Base-by-base conservation (phyloP, 2,888 invertebrate genomes). In the Xestia rhomboidea region DNA sequence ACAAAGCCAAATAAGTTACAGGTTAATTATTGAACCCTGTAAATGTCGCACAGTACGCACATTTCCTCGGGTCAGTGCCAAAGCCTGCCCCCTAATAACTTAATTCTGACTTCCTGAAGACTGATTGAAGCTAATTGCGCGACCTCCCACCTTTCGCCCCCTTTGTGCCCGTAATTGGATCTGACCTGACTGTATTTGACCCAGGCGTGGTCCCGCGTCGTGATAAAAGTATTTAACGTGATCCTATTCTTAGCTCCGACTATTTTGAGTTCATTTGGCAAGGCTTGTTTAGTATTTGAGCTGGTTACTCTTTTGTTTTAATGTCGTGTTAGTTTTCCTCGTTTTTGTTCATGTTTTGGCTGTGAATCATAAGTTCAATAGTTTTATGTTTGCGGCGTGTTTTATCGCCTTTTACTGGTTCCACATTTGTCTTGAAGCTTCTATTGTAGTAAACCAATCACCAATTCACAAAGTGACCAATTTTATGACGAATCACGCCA, bases 121-220 rank as follows among this genome's bases (percentile, higher is more conserved):
- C 89, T 93, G 93, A 95, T 95, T 95, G 94, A 90, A 89, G 90
- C 93, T 95, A 95, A 95, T 95, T 95, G 91, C 60, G 75, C 89
- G 91, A 91, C 93, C 93, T 91, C 88, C 88, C 90, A 91, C 91
- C 93, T 91, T 90, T 91, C 89, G 92, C 92, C 92, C 92, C 89
- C 89, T 87, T 88, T 89, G 87, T 87, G 82, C 78, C 86, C 86
- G 91, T 93, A 92, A 94, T 92, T 92, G 92, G 82, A 82, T 81
- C 89, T 93, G 93, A 93, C 93, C 92, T 87, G 87, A 86, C 87
- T 88, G 87, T 84, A 88, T 88, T 90, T 91, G 92, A 93, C 92
- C 89, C 89, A 76, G 73, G 66, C 79, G 84, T 84, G 78, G 72
- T 80, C 89, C 76, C 71, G 66, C 79, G 84, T 84, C 77, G 74